Base-by-base conservation (phyloP, 1,140 invertebrate species). In the Macrotrachela quadricornifera region DNA sequence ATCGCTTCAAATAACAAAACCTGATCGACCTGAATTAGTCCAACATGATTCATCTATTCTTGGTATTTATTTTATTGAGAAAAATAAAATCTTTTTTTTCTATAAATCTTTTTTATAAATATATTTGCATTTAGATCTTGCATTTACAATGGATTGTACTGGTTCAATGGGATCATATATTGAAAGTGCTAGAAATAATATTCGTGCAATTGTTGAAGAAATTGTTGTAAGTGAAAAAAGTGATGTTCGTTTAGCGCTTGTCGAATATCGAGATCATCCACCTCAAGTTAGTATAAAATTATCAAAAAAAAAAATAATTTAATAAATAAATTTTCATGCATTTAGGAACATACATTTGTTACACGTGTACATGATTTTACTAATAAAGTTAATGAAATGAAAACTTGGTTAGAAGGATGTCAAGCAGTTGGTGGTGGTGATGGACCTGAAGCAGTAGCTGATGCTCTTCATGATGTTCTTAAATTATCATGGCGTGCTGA, bases 131-230 rank as follows among this genome's bases (percentile, higher is more conserved):
- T 54, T 65, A 36, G 63, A 64, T 54, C 50, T 65, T 36, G 63
- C 62, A 11, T 65, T 65, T 48, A 60, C 58, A 21, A 60, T 64
- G 60, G 63, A 65, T 53, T 61, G 59, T 54, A 63, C 62, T 9
- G 60, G 61, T 14, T 64, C 62, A 53, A 66, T 66, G 64, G 53
- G 57, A 1, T 59, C 59, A 11, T 66, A 64, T 49, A 66, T 66
- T 40, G 6, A 56, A 6, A 58, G 58, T 14, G 64, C 60, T 17
- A 14, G 53, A 14, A 18, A 60, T 11, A 64, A 63, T 51, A 63
- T 66, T 49, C 54, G 58, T 44, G 59, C 55, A 40, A 66, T 66
- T 54, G 61, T 62, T n/a, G 60, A 64, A 39, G 58, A 60, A 38
- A 64, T 66, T 39, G 59, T 64, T 1, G 57, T 57, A 11, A 56